Evolutionary conservation across 2,113 vertebrate species (phyloP).

Genomic region (Nothocercus nigrocapillus): DNA sequence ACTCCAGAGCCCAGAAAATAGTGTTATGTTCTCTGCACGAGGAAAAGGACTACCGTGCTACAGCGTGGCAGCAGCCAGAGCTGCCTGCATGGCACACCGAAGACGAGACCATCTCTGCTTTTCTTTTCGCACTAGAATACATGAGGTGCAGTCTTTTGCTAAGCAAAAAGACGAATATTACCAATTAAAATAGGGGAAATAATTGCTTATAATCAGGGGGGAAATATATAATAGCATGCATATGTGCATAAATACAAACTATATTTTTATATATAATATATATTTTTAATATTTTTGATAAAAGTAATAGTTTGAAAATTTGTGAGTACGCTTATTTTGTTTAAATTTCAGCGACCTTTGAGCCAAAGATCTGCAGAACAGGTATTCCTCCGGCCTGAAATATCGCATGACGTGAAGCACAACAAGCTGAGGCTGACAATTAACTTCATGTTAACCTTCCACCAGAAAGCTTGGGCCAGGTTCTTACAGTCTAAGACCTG

Average conservation of each 20-base stretch:
- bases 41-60: neutral
- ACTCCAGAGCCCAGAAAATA: slow-evolving; percentile 1
- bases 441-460: slow-evolving; percentile 41
- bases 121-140: neutral
- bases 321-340: neutral
- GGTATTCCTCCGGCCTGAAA: neutral
- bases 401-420: neutral
- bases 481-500: neutral
- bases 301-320: neutral
- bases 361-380: neutral
- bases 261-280: neutral
- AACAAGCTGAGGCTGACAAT: slow-evolving; percentile 6
- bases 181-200: neutral
- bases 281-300: neutral
- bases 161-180: neutral
- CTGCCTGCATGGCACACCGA: neutral
- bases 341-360: neutral
- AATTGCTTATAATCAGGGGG: neutral
- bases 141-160: neutral
- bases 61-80: neutral
- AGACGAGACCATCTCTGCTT: neutral
- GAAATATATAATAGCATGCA: neutral
- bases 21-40: neutral
- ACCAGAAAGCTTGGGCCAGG: slow-evolving; percentile 19
- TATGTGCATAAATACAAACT: neutral